phyloP scores from a whole-genome alignment of 1,140 invertebrate genomes.

The Bathynomus jamesi region DNA sequence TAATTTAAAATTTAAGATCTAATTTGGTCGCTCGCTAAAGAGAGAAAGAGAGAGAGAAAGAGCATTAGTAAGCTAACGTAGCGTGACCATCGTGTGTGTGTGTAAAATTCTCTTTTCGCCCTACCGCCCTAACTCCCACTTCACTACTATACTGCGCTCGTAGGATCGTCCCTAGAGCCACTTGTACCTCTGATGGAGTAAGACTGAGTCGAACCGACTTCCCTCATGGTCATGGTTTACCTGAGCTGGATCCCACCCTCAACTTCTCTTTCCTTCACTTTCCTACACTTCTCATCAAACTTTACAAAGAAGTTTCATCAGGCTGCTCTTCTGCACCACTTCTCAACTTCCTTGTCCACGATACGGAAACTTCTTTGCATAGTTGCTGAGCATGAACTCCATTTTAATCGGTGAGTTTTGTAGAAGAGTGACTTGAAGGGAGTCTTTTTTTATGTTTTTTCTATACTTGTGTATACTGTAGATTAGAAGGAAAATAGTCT shows the following conservation, averaged over 20 bases:
- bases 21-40: too few relatives aligned
- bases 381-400: not conserved
- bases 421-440: not conserved
- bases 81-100: not conserved
- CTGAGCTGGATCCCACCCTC: not conserved
- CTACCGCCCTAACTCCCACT: not conserved
- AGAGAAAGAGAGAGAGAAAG: too few relatives aligned
- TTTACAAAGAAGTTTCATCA: not conserved
- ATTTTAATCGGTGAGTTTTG: not conserved
- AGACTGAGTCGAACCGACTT: not conserved
- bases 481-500: too few relatives aligned
- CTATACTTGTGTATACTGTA: not conserved
- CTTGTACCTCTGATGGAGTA: not conserved
- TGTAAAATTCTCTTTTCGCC: not conserved
- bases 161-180: not conserved
- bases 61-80: not conserved
- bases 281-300: constrained; percentile 1
- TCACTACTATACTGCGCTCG: not conserved
- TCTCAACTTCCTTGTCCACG: not conserved
- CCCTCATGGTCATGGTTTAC: not conserved
- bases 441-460: not conserved
- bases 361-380: constrained; percentile 1
- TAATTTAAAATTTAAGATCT: too few relatives aligned
- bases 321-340: not conserved
- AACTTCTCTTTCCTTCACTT: not conserved